Conservation (phyloP, 1,140 invertebrate species). For the Aradophagus sp. region DNA sequence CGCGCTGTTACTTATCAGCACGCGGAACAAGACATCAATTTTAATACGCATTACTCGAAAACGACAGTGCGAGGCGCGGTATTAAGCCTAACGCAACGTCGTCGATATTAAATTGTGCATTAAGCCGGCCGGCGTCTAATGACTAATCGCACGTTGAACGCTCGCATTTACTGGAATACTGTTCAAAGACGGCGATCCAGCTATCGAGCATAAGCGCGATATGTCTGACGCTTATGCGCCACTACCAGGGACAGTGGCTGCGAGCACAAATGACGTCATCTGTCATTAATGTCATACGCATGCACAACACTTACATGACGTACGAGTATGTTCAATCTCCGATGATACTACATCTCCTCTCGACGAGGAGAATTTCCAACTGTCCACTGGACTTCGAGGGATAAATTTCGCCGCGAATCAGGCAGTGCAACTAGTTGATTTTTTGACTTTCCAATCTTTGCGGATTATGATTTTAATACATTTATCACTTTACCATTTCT, state of each 20-base stretch:
- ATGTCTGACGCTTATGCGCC: constrained; percentile 14
- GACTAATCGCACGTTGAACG: constrained; percentile 49
- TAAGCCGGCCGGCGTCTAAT: constrained; percentile 42
- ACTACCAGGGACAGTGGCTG: constrained; percentile 50
- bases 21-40: constrained; percentile 41
- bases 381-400: constrained; percentile 56
- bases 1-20: constrained; percentile 34
- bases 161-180: constrained; percentile 46
- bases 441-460: constrained; percentile 44
- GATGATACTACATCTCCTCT: constrained; percentile 56
- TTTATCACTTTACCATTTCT: too few species aligned
- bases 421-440: constrained; percentile 56
- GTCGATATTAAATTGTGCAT: constrained; percentile 46
- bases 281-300: constrained; percentile 61
- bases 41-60: constrained; percentile 37
- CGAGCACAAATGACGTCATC: constrained; percentile 57
- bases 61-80: constrained; percentile 26
- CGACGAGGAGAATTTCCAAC: constrained; percentile 50
- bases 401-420: constrained; percentile 52
- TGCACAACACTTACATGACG: constrained; percentile 58
- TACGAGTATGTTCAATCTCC: constrained; percentile 54
- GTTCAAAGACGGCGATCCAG: constrained; percentile 50
- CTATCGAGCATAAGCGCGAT: constrained; percentile 38
- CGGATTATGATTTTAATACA: too few species aligned
- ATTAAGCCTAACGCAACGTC: constrained; percentile 21